Evolutionary conservation across 2,888 invertebrate genomes (phyloP).

Genomic region (Orthonevra nobilis): DNA sequence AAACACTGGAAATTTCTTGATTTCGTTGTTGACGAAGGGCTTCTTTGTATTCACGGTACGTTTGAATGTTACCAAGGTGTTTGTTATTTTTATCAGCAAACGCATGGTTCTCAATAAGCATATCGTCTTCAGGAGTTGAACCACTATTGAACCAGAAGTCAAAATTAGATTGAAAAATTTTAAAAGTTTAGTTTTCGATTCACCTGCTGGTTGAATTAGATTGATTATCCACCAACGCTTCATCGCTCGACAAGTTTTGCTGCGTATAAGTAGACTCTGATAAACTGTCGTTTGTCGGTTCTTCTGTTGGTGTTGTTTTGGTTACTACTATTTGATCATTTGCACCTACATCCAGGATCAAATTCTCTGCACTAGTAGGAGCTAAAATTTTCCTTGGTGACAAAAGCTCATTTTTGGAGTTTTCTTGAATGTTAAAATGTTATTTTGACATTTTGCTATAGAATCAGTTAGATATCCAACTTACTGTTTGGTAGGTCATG

Average conservation of each 20-base stretch:
- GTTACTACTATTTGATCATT: slow-evolving; percentile 70
- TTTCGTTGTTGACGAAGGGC: slow-evolving; percentile 91
- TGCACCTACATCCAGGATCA: slow-evolving; percentile 76
- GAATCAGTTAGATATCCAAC: not conserved
- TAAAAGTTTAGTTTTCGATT: not conserved
- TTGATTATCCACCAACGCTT: slow-evolving; percentile 73
- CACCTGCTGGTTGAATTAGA: slow-evolving; percentile 76
- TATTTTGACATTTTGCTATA: not conserved
- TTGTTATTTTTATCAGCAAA: slow-evolving; percentile 77
- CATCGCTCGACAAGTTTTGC: slow-evolving; percentile 29
- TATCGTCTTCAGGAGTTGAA: slow-evolving; percentile 78
- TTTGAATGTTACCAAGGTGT: slow-evolving; percentile 79
- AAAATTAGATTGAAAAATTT: slow-evolving; percentile 71
- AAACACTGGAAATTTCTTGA: slow-evolving; percentile 86
- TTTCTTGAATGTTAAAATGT: slow-evolving; percentile 24
- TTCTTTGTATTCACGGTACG: slow-evolving; percentile 91
- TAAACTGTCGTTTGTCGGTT: slow-evolving; percentile 18
- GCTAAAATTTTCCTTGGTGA: slow-evolving; percentile 73
- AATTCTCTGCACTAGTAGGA: slow-evolving; percentile 73
- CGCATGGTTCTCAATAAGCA: slow-evolving; percentile 74
- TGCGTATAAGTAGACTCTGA: slow-evolving; percentile 27
- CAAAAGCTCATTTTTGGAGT: slow-evolving; percentile 35
- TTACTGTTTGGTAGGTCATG: slow-evolving; percentile 84
- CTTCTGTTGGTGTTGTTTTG: slow-evolving; percentile 70
- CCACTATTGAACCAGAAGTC: slow-evolving; percentile 75